Evolutionary conservation across 2,113 vertebrate genomes (phyloP).

Genomic region (Dryoscopus gambensis): DNA sequence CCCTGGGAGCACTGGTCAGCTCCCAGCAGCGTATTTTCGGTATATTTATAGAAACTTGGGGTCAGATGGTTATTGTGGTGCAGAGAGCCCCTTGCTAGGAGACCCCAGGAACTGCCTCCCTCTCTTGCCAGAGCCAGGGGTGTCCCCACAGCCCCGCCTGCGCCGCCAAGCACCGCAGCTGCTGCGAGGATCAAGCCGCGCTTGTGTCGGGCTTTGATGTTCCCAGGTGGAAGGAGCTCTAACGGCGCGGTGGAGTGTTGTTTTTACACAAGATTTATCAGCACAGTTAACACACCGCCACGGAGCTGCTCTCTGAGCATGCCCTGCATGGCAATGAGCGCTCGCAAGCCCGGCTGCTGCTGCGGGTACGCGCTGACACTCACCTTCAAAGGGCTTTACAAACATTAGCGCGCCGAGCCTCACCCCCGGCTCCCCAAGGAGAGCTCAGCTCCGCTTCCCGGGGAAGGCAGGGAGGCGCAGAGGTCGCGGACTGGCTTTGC

Average conservation of each 20-base stretch:
- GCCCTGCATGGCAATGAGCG: slow-evolving; percentile 10
- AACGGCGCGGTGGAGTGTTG: neutral
- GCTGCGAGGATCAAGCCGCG: neutral
- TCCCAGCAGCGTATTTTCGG: neutral
- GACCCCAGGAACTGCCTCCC: neutral
- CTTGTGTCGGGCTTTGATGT: neutral
- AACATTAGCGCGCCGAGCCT: neutral
- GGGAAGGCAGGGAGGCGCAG: neutral
- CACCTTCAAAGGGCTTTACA: neutral
- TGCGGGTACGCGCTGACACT: neutral
- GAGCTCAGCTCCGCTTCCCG: neutral
- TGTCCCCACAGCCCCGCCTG: neutral
- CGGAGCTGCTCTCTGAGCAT: slow-evolving; percentile 19
- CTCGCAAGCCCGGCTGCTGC: neutral
- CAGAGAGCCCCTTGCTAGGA: neutral
- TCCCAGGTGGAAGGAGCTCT: slow-evolving; percentile 9
- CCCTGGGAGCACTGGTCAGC: neutral
- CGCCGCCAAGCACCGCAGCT: neutral
- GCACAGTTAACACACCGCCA: neutral
- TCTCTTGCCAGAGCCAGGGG: neutral
- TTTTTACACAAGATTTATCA: slow-evolving; percentile 53
- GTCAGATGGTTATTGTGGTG: too few species aligned
- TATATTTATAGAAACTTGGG: neutral
- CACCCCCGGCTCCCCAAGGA: neutral
- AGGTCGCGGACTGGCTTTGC: neutral